A percentile compares a stretch with the other conserved stretches of the same genome.
Conservation (phyloP, 2,888 invertebrate genomes). For the Sylvicola fuscatus region DNA sequence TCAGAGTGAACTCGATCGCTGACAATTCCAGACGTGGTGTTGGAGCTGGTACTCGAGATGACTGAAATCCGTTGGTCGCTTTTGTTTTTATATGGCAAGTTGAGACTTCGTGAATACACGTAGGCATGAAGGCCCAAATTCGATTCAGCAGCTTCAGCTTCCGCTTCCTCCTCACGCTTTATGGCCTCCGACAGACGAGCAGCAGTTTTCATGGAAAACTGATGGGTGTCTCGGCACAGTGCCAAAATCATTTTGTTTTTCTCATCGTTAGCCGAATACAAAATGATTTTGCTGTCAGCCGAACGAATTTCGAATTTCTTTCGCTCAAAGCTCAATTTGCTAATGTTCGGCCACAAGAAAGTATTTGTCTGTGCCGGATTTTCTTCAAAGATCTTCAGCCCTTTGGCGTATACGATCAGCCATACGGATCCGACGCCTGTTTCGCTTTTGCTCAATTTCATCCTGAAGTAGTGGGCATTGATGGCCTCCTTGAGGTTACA, state of each 20-base stretch:
- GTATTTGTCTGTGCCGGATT: slow-evolving; percentile 45
- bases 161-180: slow-evolving; percentile 65
- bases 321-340: slow-evolving; percentile 86
- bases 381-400: slow-evolving; percentile 69
- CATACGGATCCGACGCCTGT: slow-evolving; percentile 59
- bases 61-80: slow-evolving; percentile 72
- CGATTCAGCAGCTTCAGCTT: slow-evolving; percentile 31
- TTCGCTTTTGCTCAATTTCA: slow-evolving; percentile 58
- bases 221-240: slow-evolving; percentile 81
- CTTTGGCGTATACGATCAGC: slow-evolving; percentile 80
- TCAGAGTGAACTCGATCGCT: slow-evolving; percentile 89
- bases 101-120: slow-evolving; percentile 44
- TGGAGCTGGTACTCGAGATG: slow-evolving; percentile 87
- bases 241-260: slow-evolving; percentile 80
- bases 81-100: slow-evolving; percentile 40
- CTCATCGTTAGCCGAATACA: slow-evolving; percentile 82
- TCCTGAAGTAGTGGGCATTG: slow-evolving; percentile 74
- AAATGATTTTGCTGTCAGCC: slow-evolving; percentile 67
- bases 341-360: slow-evolving; percentile 90
- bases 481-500: slow-evolving; percentile 63
- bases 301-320: slow-evolving; percentile 94
- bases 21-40: slow-evolving; percentile 90
- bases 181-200: slow-evolving; percentile 65
- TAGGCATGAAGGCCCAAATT: slow-evolving; percentile 42
- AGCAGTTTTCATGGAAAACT: slow-evolving; percentile 85